A percentile compares a stretch with the other conserved stretches of the same genome.
phyloP scores from a whole-genome alignment of 2,888 invertebrate species.

The Ernsta delagoae region DNA sequence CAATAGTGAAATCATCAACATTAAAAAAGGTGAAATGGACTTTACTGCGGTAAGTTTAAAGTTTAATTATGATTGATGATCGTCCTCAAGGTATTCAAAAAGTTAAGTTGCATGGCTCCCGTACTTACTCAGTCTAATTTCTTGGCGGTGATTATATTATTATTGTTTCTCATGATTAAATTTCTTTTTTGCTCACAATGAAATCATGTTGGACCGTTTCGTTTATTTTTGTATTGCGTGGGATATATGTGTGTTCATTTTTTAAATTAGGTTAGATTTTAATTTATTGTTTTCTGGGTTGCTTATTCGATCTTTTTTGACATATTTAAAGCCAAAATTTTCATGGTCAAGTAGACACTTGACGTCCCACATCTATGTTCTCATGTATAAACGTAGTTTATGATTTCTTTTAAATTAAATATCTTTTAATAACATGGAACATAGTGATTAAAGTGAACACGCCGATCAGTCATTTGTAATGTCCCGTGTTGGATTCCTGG shows the following conservation, averaged over 20 bases:
- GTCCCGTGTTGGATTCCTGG: too few relatives aligned
- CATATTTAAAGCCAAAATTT: too few relatives aligned
- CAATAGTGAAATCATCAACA: slow-evolving; percentile 75
- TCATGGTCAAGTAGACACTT: too few relatives aligned
- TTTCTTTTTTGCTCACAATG: slow-evolving; percentile 81
- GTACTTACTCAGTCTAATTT: slow-evolving; percentile 83
- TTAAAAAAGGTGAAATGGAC: slow-evolving; percentile 47
- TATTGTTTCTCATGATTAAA: slow-evolving; percentile 85
- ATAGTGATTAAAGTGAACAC: too few relatives aligned
- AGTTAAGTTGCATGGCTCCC: slow-evolving; percentile 82
- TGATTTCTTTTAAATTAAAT: too few relatives aligned
- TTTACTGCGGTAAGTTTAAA: slow-evolving; percentile 48
- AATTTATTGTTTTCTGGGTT: too few relatives aligned
- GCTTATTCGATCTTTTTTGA: too few relatives aligned
- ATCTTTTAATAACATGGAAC: too few relatives aligned
- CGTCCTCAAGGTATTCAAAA: slow-evolving; percentile 63
- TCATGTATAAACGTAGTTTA: too few relatives aligned
- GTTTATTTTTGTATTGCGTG: slow-evolving; percentile 62
- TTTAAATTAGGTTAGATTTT: not conserved
- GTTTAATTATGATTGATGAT: slow-evolving; percentile 47
- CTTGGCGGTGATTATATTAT: slow-evolving; percentile 80
- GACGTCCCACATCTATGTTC: too few relatives aligned
- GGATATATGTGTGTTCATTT: slow-evolving; percentile 53
- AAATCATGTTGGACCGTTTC: slow-evolving; percentile 69
- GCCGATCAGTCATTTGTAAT: too few relatives aligned